Percentiles rank a stretch among this genome's conserved stretches.
Evolutionary conservation across 2,888 invertebrate species (phyloP).

Genomic region (Caenorhabditis wallacei): DNA sequence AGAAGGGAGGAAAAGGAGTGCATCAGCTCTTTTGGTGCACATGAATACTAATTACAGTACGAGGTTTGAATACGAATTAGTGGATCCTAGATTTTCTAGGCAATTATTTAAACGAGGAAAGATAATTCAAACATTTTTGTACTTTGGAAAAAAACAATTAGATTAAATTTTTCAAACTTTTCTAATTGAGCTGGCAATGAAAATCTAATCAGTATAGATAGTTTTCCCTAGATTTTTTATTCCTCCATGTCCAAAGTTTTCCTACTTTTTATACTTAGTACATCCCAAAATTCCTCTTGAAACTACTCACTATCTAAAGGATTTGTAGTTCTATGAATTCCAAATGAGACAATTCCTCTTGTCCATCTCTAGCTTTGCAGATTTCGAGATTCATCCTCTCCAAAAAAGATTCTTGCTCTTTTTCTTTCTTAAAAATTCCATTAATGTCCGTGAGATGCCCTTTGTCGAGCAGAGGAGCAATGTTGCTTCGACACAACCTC

Average conservation of each 20-base stretch:
- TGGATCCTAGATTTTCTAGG: neutral
- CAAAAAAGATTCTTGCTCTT: slow-evolving; percentile 20
- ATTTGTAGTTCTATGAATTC: slow-evolving; percentile 33
- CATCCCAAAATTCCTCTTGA: neutral
- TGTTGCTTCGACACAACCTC: neutral
- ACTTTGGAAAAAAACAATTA: too few relatives aligned
- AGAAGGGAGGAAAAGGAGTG: slow-evolving; percentile 10
- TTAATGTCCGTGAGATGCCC: slow-evolving; percentile 39
- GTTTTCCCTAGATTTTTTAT: too few relatives aligned
- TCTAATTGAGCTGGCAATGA: too few relatives aligned
- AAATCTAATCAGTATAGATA: too few relatives aligned
- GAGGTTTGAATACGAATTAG: slow-evolving; percentile 49
- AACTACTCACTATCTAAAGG: neutral
- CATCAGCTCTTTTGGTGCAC: slow-evolving; percentile 51
- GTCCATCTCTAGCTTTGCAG: slow-evolving; percentile 13
- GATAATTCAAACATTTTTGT: too few relatives aligned
- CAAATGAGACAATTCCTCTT: neutral
- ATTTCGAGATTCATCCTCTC: slow-evolving; percentile 23
- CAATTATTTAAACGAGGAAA: neutral
- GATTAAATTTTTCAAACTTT: too few relatives aligned
- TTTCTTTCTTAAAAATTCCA: slow-evolving; percentile 55
- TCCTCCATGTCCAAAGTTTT: too few relatives aligned
- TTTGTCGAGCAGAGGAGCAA: slow-evolving; percentile 15
- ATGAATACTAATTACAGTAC: slow-evolving; percentile 58
- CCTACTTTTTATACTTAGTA: too few relatives aligned